Base-by-base conservation (phyloP, 1,140 invertebrate genomes). In the Pseudomyrmex pallidus region DNA sequence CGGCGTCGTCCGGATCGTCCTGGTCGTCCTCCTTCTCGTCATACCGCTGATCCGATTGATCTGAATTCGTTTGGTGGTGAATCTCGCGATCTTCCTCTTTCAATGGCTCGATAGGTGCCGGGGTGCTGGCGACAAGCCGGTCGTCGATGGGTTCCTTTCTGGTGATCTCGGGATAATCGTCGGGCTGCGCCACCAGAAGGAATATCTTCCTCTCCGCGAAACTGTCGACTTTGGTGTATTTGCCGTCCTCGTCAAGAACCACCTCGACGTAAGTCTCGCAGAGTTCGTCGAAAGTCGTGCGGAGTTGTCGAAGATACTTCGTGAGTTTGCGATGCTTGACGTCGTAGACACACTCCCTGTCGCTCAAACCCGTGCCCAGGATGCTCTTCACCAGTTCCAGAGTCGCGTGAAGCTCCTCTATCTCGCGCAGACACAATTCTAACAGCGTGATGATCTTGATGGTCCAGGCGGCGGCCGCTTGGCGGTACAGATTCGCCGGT, bases 401-500 rank as follows among this genome's bases (percentile, higher is more conserved):
- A 62, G 95, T 96, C 44, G 96, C 94, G 83, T 94, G 94, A 57
- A 96, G 96, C 54, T 94, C 95, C 0, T 89, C 87, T 48, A 94
- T 86, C 84, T 94, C 92, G 8, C 82, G 77, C 0, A 94, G 72
- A 66, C 90, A 92, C 66, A 98, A 95, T 91, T 98, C 97, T 67
- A 98, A 96, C 20, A 98, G 92, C 1, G 97, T 96, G 63, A 98
- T 97, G n/a, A 98, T 96, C 91, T 98, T 98, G 2, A 98, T 96
- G 1, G 98, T 96, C 96, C 98, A 98, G 13, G 97, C 97, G 2
- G 97, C 97, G 44, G 97, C 98, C n/a, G 98, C 97, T 93, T 98
- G 98, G 83, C 97, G 97, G 91, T 99, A 99, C 17, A 99, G 93
- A 94, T 99, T 99, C 0, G 98, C 98, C 12, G 98, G 97, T 87